Base-by-base conservation (phyloP, 2,113 vertebrate species). In the Petroica traversi region DNA sequence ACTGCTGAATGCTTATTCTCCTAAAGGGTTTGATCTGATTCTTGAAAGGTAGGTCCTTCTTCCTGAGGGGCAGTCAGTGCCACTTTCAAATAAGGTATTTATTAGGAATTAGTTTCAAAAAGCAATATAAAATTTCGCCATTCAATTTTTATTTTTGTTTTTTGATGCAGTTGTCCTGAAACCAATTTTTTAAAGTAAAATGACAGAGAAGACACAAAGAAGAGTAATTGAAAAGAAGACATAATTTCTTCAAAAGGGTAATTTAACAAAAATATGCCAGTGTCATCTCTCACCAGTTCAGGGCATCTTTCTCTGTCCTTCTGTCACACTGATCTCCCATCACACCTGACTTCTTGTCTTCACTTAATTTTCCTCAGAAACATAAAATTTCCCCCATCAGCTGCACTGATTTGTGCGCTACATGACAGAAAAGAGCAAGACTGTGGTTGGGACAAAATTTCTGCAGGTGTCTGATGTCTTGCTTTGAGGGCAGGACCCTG, bases 321-420 rank as follows among this genome's bases (percentile, higher is more conserved):
- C 33, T 34, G 25, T 68, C 73, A 66, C 0, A 2, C 6, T 54
- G 46, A 54, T 41, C 10, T 61, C 28, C 14, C 2, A 2, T 16
- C 33, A 69, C 2, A 36, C 29, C 8, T 62, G n/a, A 4, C 9
- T 72, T 58, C 63, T 31, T 34, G 4, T 76, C 38, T 85, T 73
- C 38, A 31, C 7, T 68, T 41, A 55, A 34, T n/a, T 85, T 83
- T 38, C 20, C 16, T 66, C 45, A 73, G 49, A 73, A 80, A 52
- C 3, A 8, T 7, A 51, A 63, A 15, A 36, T 33, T 79, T 68
- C 20, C n/a, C 33, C 18, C 31, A 61, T 61, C 58, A 76, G 19
- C 41, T 82, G 36, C 31, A 11, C 6, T 34, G 38, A 4, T n/a
- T 63, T 26, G 2, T 20, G 2, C 0, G 0, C 31, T 17, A 29